Evolutionary conservation across 2,888 invertebrate genomes (phyloP).

Genomic region (Morpho helenor): DNA sequence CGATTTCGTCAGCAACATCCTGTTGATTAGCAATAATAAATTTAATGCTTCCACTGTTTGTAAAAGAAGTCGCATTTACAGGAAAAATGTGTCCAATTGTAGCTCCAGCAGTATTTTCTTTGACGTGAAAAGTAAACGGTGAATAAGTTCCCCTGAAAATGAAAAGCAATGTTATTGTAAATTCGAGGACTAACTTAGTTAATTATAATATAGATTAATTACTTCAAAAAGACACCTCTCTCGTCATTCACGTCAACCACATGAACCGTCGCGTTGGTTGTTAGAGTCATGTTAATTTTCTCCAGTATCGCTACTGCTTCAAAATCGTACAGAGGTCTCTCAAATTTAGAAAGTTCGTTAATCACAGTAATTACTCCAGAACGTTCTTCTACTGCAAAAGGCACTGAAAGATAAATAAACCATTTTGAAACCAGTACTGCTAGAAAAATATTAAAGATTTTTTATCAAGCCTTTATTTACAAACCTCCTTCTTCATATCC

Average conservation of each 20-base stretch:
- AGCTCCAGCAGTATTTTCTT: slow-evolving; percentile 86
- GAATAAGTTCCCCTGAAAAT: slow-evolving; percentile 82
- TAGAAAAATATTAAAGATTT: neutral
- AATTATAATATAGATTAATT: slow-evolving; percentile 30
- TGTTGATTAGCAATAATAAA: slow-evolving; percentile 91
- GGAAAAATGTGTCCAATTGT: slow-evolving; percentile 86
- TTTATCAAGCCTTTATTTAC: slow-evolving; percentile 11
- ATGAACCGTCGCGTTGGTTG: slow-evolving; percentile 91
- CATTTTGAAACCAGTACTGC: neutral
- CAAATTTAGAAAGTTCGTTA: slow-evolving; percentile 84
- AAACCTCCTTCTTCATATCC: slow-evolving; percentile 90
- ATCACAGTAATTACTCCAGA: slow-evolving; percentile 93
- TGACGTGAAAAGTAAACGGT: slow-evolving; percentile 86
- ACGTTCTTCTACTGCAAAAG: slow-evolving; percentile 93
- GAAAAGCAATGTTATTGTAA: slow-evolving; percentile 29
- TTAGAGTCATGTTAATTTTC: slow-evolving; percentile 80
- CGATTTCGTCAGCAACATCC: slow-evolving; percentile 88
- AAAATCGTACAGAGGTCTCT: slow-evolving; percentile 85
- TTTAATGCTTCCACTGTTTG: slow-evolving; percentile 73
- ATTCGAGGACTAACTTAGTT: slow-evolving; percentile 19
- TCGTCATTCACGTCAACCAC: slow-evolving; percentile 88
- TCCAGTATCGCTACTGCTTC: slow-evolving; percentile 88
- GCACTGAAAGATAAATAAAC: slow-evolving; percentile 80
- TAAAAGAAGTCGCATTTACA: slow-evolving; percentile 61
- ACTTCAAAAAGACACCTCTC: slow-evolving; percentile 82